A percentile compares a stretch with the other conserved stretches of the same genome.
Conservation (phyloP, 2,113 vertebrate genomes). For the Charina bottae region DNA sequence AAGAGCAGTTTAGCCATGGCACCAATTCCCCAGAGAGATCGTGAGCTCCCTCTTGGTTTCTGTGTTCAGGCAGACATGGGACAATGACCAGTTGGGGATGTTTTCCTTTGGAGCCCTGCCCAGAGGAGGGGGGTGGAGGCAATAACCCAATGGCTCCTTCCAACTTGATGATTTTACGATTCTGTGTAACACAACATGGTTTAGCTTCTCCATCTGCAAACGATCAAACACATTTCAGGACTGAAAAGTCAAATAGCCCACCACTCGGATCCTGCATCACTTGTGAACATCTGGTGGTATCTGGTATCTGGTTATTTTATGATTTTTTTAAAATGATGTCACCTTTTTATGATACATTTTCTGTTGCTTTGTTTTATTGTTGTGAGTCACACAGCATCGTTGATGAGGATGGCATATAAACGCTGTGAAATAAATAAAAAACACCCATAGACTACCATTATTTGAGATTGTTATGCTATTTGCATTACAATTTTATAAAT, state of each 20-base stretch:
- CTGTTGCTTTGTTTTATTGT: neutral
- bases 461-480: conserved; percentile 70
- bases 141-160: neutral
- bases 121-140: neutral
- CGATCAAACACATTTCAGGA: conserved; percentile 57
- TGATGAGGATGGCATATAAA: neutral
- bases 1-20: neutral
- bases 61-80: neutral
- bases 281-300: conserved; percentile 60
- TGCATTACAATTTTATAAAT: conserved; percentile 74
- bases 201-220: conserved; percentile 47
- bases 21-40: neutral
- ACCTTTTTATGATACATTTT: neutral
- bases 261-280: conserved; percentile 59
- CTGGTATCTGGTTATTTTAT: neutral
- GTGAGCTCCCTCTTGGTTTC: neutral
- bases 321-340: neutral
- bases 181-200: conserved; percentile 19
- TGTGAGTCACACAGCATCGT: neutral
- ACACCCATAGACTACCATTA: conserved; percentile 60
- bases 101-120: neutral
- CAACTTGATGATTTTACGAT: neutral
- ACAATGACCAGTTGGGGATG: neutral
- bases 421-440: neutral
- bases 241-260: conserved; percentile 30